These are phyloP conservation scores for Bolborhynchus lineola DNA, from an alignment of 2,113 vertebrate genomes.

Conservation along the genomic window DNA sequence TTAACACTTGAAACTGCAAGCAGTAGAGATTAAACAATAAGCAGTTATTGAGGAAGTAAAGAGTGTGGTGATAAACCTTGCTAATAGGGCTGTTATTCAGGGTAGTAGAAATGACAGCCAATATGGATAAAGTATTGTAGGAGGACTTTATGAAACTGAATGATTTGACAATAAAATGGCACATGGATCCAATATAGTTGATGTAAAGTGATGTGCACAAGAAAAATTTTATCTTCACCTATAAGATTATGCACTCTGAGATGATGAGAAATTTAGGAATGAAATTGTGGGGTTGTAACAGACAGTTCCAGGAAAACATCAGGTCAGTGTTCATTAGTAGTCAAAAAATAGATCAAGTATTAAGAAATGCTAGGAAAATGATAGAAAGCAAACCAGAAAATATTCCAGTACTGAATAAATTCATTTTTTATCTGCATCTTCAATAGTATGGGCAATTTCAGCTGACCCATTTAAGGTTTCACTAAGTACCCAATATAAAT, in stretches of 20 bases:
- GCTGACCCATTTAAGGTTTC: not conserved
- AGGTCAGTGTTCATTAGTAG: not conserved
- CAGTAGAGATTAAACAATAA: conserved; percentile 40
- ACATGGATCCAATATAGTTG: not conserved
- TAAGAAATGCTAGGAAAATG: not conserved
- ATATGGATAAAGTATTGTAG: not conserved
- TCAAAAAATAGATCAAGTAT: not conserved
- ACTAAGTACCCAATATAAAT: not conserved
- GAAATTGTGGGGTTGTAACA: not conserved
- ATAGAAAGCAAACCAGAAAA: not conserved
- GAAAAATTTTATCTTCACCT: not conserved
- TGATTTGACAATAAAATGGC: not conserved
- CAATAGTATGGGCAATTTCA: not conserved
- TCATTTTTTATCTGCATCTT: not conserved
- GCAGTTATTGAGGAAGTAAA: not conserved
- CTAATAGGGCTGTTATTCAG: conserved; percentile 31
- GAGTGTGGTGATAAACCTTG: conserved; percentile 5
- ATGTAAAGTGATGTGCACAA: not conserved
- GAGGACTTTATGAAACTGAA: not conserved
- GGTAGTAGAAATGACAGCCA: conserved; percentile 14
- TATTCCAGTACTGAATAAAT: not conserved
- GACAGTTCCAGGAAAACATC: not conserved
- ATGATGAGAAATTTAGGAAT: not conserved
- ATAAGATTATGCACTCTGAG: not conserved
- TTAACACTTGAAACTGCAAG: conserved; percentile 20